Percentiles rank a stretch among this genome's conserved stretches.
These are phyloP conservation scores for Drosophila mercatorum DNA, from an alignment of 2,888 invertebrate species.

Conservation along the genomic window DNA sequence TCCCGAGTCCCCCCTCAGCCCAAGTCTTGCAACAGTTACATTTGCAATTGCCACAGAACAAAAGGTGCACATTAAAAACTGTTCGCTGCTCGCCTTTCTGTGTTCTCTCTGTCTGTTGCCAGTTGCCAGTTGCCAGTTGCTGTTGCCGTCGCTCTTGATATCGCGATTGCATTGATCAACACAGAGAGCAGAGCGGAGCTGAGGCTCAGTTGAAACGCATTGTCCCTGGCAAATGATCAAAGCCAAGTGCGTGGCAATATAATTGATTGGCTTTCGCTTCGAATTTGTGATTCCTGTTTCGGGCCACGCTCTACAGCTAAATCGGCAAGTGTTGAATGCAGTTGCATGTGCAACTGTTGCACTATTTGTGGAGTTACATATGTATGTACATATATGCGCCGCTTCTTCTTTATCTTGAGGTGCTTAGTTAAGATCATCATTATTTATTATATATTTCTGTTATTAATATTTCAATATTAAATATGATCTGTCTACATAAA, in stretches of 20 bases:
- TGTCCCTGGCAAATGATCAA: constrained; percentile 66
- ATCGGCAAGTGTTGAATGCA: not conserved
- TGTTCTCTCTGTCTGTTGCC: constrained; percentile 18
- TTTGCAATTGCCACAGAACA: constrained; percentile 76
- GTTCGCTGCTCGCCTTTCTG: constrained; percentile 41
- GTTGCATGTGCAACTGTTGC: too few species aligned
- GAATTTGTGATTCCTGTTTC: not conserved
- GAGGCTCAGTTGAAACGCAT: constrained; percentile 30
- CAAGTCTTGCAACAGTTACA: constrained; percentile 40
- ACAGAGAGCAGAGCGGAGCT: constrained; percentile 5
- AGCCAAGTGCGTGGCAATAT: constrained; percentile 68
- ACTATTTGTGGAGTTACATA: not conserved
- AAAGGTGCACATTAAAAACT: constrained; percentile 76
- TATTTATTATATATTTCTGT: too few species aligned
- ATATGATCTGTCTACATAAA: too few species aligned
- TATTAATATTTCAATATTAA: too few species aligned
- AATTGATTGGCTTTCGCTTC: constrained; percentile 52
- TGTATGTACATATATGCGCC: too few species aligned
- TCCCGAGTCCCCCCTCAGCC: too few species aligned
- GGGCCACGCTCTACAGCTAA: not conserved
- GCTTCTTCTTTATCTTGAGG: not conserved
- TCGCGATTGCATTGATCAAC: constrained; percentile 57
- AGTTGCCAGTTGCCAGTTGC: constrained; percentile 5
- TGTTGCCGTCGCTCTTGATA: constrained; percentile 13
- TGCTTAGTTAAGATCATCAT: too few species aligned